phyloP scores from a whole-genome alignment of 2,888 invertebrate genomes.

The Amphipyra tragopoginis region DNA sequence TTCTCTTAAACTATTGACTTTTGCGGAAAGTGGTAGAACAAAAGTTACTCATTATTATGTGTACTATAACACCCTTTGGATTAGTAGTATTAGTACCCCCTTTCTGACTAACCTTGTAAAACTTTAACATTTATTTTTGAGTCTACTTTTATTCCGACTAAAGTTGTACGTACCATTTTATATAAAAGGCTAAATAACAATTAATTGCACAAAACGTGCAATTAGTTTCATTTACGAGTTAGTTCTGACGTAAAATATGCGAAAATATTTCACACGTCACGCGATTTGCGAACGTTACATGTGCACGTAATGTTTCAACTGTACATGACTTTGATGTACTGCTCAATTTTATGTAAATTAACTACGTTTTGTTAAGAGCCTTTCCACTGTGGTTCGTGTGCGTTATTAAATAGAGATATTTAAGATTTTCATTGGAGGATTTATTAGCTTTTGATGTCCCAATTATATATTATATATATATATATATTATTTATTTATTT shows the following conservation, averaged over 20 bases:
- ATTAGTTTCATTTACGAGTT: constrained; percentile 18
- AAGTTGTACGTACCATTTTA: too few relatives aligned
- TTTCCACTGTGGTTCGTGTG: constrained; percentile 11
- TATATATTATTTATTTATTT: too few relatives aligned
- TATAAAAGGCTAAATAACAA: too few relatives aligned
- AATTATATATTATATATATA: too few relatives aligned
- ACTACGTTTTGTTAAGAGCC: constrained; percentile 27
- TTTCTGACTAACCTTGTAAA: too few relatives aligned
- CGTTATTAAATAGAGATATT: constrained; percentile 3
- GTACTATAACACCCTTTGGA: too few relatives aligned
- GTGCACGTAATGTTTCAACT: constrained; percentile 31
- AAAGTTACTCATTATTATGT: too few relatives aligned
- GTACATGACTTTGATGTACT: constrained; percentile 30
- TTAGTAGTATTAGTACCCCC: too few relatives aligned
- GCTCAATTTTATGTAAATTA: constrained; percentile 47
- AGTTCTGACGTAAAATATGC: constrained; percentile 41
- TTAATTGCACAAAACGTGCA: background rate
- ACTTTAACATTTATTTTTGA: too few relatives aligned
- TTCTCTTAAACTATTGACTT: too few relatives aligned
- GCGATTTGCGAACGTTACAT: constrained; percentile 31
- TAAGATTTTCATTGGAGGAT: background rate
- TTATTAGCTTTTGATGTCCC: background rate
- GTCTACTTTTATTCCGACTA: too few relatives aligned
- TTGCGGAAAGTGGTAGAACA: too few relatives aligned
- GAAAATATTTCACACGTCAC: constrained; percentile 50